Evolutionary conservation across 2,797 vertebrate species (phyloP).

Genomic region (Kryptolebias ocellatus): DNA sequence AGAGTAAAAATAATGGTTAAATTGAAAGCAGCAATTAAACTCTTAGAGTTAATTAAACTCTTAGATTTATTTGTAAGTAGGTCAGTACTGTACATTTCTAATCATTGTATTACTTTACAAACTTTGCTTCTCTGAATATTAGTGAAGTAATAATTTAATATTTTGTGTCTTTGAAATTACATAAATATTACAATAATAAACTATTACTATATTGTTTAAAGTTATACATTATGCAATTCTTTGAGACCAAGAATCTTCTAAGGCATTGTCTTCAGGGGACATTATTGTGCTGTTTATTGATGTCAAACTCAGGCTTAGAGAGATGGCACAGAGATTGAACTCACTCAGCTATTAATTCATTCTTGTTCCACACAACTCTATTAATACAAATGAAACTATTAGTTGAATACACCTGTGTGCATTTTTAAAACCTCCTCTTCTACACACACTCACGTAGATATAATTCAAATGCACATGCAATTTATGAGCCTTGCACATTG

Average conservation of each 20-base stretch:
- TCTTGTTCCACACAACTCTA: background rate
- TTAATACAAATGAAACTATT: conserved; percentile 18
- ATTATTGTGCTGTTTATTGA: background rate
- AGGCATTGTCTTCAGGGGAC: background rate
- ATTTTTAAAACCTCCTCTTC: conserved; percentile 4
- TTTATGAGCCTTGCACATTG: conserved; percentile 11
- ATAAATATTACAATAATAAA: background rate
- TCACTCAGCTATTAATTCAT: conserved; percentile 10
- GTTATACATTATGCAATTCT: no score
- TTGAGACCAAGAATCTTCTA: background rate
- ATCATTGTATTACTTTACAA: background rate
- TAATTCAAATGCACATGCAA: conserved; percentile 5
- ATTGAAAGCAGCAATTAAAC: background rate
- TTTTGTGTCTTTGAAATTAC: background rate
- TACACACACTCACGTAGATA: background rate
- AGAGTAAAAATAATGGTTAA: background rate
- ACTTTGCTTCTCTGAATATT: background rate
- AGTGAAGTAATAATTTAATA: background rate
- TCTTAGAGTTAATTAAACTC: background rate
- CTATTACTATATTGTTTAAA: background rate
- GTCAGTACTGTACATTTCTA: background rate
- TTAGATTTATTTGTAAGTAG: background rate
- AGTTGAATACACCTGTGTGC: conserved; percentile 10
- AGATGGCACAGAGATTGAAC: conserved; percentile 1
- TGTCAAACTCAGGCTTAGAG: background rate